A percentile compares a stretch with the other conserved stretches of the same genome.
These are phyloP conservation scores for Linyphia triangularis DNA, from an alignment of 2,888 invertebrate species.

Conservation along the genomic window DNA sequence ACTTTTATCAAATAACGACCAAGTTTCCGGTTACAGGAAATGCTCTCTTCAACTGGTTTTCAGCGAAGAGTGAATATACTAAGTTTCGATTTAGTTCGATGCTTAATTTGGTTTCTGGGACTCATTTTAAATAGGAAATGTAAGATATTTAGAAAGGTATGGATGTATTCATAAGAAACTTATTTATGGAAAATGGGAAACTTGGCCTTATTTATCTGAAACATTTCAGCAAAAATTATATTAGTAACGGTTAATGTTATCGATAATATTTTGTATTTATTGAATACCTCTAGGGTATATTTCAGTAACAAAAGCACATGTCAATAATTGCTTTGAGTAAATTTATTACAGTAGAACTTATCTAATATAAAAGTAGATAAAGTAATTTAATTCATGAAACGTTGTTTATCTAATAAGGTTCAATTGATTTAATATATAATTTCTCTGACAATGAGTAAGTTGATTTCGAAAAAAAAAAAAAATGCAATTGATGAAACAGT, in stretches of 20 bases:
- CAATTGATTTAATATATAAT: too few species aligned
- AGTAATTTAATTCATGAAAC: too few species aligned
- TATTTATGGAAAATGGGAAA: not conserved
- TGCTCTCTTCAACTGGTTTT: not conserved
- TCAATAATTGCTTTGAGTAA: too few species aligned
- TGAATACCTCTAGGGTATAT: not conserved
- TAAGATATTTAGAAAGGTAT: not conserved
- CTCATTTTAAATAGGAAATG: not conserved
- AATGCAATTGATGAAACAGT: too few species aligned
- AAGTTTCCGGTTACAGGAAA: constrained; percentile 8
- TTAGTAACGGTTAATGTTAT: not conserved
- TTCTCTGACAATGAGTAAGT: too few species aligned
- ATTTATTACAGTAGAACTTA: too few species aligned
- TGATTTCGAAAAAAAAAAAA: too few species aligned
- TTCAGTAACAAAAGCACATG: too few species aligned
- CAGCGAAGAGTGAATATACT: not conserved
- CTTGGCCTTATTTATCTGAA: not conserved
- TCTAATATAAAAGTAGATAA: too few species aligned
- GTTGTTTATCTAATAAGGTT: too few species aligned
- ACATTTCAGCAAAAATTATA: not conserved
- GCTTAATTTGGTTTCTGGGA: not conserved
- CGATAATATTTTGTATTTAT: not conserved
- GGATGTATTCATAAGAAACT: not conserved
- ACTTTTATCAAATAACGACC: not conserved
- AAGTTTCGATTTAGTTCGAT: not conserved